Percentiles rank a stretch among this genome's conserved stretches.
Conservation (phyloP, 2,888 invertebrate genomes). For the Unio delphinus region DNA sequence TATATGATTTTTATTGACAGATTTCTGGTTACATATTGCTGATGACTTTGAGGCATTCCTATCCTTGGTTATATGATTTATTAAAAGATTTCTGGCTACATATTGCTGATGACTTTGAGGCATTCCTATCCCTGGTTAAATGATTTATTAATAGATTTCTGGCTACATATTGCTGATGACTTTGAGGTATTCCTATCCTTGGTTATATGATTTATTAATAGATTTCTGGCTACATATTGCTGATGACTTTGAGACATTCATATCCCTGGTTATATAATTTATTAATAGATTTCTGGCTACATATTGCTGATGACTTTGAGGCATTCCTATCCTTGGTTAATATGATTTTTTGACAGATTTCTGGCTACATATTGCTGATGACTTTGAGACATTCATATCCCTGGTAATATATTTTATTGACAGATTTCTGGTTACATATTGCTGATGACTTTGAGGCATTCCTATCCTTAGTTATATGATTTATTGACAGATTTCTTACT, state of each 20-base stretch:
- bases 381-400: background rate
- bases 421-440: background rate
- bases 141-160: too few species aligned
- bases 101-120: conserved; percentile 98
- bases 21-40: background rate
- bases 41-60: too few species aligned
- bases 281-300: background rate
- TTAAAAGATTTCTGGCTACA: conserved; percentile 76
- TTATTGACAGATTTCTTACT: conserved; percentile 75
- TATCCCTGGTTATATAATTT: background rate
- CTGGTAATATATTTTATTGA: background rate
- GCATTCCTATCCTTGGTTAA: background rate
- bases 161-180: too few species aligned
- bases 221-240: too few species aligned
- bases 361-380: too few species aligned
- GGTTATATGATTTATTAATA: background rate
- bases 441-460: too few species aligned
- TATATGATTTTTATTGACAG: background rate
- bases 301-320: too few species aligned
- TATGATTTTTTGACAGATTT: background rate
- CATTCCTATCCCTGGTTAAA: conserved; percentile 76
- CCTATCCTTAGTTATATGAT: too few species aligned
- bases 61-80: too few species aligned
- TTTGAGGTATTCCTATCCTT: background rate
- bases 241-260: background rate